Evolutionary conservation across 2,797 vertebrate species (phyloP).

Genomic region (Alosa sapidissima): DNA sequence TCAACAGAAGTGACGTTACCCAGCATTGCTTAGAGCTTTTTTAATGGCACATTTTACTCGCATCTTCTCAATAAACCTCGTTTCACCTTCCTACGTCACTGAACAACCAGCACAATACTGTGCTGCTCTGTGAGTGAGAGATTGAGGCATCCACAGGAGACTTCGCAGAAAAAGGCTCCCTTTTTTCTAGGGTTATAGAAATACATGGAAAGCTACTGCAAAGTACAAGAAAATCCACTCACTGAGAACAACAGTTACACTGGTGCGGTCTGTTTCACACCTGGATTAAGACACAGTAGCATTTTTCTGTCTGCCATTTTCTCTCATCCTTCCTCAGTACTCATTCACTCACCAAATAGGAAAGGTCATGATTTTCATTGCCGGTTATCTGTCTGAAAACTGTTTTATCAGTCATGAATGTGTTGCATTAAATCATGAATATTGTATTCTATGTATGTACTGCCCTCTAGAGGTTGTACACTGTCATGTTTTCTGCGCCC

Average conservation of each 20-base stretch:
- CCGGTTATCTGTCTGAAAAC: neutral
- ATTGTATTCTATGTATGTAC: neutral
- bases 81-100: neutral
- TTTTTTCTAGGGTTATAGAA: neutral
- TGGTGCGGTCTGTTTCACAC: neutral
- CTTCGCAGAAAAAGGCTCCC: neutral
- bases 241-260: neutral
- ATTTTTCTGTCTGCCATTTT: neutral
- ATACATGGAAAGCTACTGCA: neutral
- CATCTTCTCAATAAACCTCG: neutral
- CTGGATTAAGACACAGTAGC: neutral
- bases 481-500: neutral
- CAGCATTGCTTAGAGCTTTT: too few species aligned
- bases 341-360: neutral
- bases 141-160: neutral
- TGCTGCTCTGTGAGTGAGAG: neutral
- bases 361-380: neutral
- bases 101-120: neutral
- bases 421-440: neutral
- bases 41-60: neutral
- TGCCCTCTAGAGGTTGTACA: conserved; percentile 24
- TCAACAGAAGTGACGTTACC: too few species aligned
- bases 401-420: neutral
- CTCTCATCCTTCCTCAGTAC: neutral
- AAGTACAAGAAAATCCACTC: neutral